phyloP scores from a whole-genome alignment of 2,113 vertebrate species.

The Apodemus sylvaticus region DNA sequence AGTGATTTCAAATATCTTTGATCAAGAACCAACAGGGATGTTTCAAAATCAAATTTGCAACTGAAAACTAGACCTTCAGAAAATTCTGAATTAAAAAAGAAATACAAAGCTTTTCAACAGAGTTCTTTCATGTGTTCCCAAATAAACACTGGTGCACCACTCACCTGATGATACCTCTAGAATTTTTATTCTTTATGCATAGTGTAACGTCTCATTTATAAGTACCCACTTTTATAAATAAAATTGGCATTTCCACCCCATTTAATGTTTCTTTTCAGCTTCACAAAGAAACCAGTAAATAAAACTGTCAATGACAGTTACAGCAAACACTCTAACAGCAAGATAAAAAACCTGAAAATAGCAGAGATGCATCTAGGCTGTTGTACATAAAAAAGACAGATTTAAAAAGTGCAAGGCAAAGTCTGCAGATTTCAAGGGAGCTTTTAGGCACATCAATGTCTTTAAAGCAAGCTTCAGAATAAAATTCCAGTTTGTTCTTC shows the following conservation, averaged over 20 bases:
- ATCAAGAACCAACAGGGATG: conserved; percentile 84
- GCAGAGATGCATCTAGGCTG: conserved; percentile 86
- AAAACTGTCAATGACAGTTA: conserved; percentile 90
- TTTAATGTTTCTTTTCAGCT: conserved; percentile 87
- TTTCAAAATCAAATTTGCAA: conserved; percentile 87
- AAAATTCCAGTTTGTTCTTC: conserved; percentile 91
- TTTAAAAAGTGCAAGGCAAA: conserved; percentile 93
- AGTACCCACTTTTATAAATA: conserved; percentile 89
- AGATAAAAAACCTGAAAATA: conserved; percentile 88
- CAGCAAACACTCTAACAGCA: conserved; percentile 88
- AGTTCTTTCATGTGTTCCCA: conserved; percentile 80
- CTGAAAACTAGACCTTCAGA: conserved; percentile 83
- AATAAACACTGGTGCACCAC: conserved; percentile 70
- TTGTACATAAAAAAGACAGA: conserved; percentile 90
- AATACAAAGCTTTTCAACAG: conserved; percentile 86
- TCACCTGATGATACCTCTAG: conserved; percentile 79
- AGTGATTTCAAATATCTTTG: conserved; percentile 89
- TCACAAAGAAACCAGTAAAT: conserved; percentile 92
- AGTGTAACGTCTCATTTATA: conserved; percentile 85
- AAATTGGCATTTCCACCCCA: conserved; percentile 84
- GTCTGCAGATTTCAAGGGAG: conserved; percentile 82
- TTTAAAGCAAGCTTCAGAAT: conserved; percentile 90
- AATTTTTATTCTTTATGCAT: conserved; percentile 83
- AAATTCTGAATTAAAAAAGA: conserved; percentile 83
- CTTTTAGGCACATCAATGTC: conserved; percentile 89